Base-by-base conservation (phyloP, 2,888 invertebrate genomes). In the Neocrepidodera transversa region DNA sequence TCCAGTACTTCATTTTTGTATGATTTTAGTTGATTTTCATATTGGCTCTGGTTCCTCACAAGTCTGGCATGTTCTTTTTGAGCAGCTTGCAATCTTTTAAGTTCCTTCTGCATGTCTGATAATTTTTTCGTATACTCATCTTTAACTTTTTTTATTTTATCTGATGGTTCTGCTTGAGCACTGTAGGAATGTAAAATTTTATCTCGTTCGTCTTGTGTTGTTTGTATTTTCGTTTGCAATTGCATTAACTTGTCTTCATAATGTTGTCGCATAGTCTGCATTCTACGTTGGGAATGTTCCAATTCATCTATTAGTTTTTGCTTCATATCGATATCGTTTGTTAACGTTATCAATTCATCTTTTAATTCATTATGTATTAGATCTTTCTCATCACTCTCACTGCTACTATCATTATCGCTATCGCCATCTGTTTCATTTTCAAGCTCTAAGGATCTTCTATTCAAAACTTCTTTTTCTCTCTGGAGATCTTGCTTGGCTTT, bases 271-370 rank as follows among this genome's bases (percentile, higher is more conserved):
- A 97, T 87, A 0, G 91, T 86, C 50, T 92, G 89, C 75, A 97
- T 84, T 45, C 95, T 83, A 52, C 91, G 85, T 76, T 97, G 95
- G 0, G 93, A 93, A 57, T 89, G 81, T 78, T 98, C 97, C 66
- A 98, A 79, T 74, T 97, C 95, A 72, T 95, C 95, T 64, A 99
- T 96, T 40, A 98, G 83, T 56, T 93, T 90, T 68, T 96, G 92
- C 77, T 98, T 98, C 54, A 96, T 91, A 75, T 93, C 93, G 66
- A 98, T 97, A 79, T 97, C 95, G 43, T 92, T 92, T 56, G 94
- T 95, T 11, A 98, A 81, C 7, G 92, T 91, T 10, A 94, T 92
- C 60, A 98, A 81, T 76, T 96, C 93, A 23, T 91, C 91, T 67
- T 92, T 85, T 62, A 89, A 85, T 32, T 87, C 86, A 38, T 82